Base-by-base conservation (phyloP, 2,888 invertebrate species). In the Philonicus albiceps region DNA sequence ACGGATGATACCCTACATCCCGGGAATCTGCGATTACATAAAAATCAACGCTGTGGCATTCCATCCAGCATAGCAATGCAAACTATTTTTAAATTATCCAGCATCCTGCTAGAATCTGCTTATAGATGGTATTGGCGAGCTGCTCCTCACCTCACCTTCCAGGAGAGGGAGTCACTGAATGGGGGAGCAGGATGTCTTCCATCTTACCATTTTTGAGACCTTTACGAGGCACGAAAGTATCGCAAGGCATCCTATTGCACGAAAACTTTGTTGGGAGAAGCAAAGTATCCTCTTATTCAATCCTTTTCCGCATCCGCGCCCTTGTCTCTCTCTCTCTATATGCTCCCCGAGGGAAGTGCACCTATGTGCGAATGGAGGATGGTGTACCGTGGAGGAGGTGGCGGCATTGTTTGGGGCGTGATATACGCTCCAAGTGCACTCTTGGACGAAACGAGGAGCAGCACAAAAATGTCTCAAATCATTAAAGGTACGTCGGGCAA, bases 401-500 rank as follows among this genome's bases (percentile, higher is more conserved):
- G 64, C 22, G 22, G 8, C 64, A 64, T 64, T 64, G 64, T 64
- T 64, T 64, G 27, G 55, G 64, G 27, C 64, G 27, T 64, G 27
- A 64, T 22, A 11, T 64, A 64, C 64, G 22, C 11, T 27, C 27
- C 64, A 64, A 64, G 64, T 64, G 64, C 64, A 64, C 64, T 64
- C 27, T 11, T 22, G 64, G 64, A 64, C 64, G 64, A 22, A 64
- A 64, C 64, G 27, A 64, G 64, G 64, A 64, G 64, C 64, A 73
- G 81, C 83, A 73, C 31, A 78, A 76, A 83, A 87, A 76, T 87
- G 85, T 85, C 85, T 53, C 78, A 87, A 85, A 85, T 87, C 85
- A 85, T 87, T 87, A 64, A 87, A 87, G 75, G 87, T 85, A 87
- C 85, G 87, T 87, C 85, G 34, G 53, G 85, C 72, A 85, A 87